Evolutionary conservation across 2,888 invertebrate genomes (phyloP), one percentile per base, ranked within the genome.

Genomic region (Bombylius major): DNA sequence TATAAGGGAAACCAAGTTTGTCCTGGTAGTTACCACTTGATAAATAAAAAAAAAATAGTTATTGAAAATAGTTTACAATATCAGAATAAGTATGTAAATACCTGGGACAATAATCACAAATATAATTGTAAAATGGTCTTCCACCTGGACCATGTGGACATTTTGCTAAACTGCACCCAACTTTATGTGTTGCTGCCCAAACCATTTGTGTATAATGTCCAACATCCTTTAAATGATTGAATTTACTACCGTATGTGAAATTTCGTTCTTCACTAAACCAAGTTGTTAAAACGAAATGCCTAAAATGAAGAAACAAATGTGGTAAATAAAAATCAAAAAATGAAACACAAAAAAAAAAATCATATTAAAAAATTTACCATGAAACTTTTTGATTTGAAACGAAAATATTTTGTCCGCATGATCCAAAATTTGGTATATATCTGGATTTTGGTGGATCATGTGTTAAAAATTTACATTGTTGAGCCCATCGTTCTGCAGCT

Each of bases 141-240:
- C 77, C 80, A 73, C 77, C 77, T 13, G 77, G 80, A 39, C 81
- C 82, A 12, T 79, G 79, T 33, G 72, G 70, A 67, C 89, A 89
- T 65, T 82, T 79, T 32, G 84, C 79, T 62, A 87, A 76, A 0
- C 88, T 87, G 65, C 89, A 89, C 45, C 89, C 88, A 14, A 89
- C 81, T 68, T 84, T 81, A 68, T 87, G 87, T 31, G 82, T 82
- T 5, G 85, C 78, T 12, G 87, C 87, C 89, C 89, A 89, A 33
- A 86, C 86, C 82, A 89, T 82, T 73, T 89, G 88, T 0, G 88
- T 88, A 70, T 88, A 89, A 72, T 89, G 89, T 0, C 89, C 89
- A 32, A 86, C 79, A 13, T 79, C 77, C 59, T 77, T 76, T 5
- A 87, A 67, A 65, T 84, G 77, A 65, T 82, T 82, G 51, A 73